A percentile compares a stretch with the other conserved stretches of the same genome.
phyloP scores from a whole-genome alignment of 2,113 vertebrate genomes.

The Microtus oregoni region DNA sequence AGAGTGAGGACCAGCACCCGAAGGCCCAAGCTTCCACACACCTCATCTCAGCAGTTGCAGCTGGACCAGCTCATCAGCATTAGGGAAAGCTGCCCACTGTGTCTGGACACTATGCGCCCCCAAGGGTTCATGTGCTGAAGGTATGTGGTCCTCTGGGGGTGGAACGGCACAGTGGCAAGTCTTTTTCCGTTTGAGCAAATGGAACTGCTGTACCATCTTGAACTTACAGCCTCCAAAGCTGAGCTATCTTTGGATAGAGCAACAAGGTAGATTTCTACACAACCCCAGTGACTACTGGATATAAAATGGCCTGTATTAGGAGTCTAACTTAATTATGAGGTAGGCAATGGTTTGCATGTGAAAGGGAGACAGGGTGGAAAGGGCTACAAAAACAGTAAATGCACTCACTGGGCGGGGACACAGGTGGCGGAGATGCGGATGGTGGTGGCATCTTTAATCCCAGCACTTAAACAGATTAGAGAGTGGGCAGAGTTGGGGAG shows the following conservation, averaged over 20 bases:
- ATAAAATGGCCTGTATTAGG: neutral
- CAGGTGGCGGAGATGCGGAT: no score
- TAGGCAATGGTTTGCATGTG: neutral
- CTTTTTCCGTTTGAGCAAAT: neutral
- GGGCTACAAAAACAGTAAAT: neutral
- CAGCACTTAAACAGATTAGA: no score
- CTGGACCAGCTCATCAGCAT: neutral
- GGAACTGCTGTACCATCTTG: neutral
- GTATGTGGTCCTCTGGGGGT: neutral
- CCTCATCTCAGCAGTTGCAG: neutral
- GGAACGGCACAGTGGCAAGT: no score
- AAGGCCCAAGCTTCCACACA: neutral
- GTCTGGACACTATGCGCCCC: no score
- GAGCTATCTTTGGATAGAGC: neutral
- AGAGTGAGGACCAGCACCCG: neutral
- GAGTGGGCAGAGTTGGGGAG: no score
- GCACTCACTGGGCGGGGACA: no score
- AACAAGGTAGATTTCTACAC: neutral
- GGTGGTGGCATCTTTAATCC: no score
- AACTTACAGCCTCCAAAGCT: neutral
- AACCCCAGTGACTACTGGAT: neutral
- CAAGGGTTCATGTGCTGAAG: neutral
- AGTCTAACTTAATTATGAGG: neutral
- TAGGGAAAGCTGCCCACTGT: neutral
- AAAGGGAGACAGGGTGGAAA: neutral